These are phyloP conservation scores for Trididemnum clinides DNA, from an alignment of 23 tunicate species.

Conservation along the genomic window DNA sequence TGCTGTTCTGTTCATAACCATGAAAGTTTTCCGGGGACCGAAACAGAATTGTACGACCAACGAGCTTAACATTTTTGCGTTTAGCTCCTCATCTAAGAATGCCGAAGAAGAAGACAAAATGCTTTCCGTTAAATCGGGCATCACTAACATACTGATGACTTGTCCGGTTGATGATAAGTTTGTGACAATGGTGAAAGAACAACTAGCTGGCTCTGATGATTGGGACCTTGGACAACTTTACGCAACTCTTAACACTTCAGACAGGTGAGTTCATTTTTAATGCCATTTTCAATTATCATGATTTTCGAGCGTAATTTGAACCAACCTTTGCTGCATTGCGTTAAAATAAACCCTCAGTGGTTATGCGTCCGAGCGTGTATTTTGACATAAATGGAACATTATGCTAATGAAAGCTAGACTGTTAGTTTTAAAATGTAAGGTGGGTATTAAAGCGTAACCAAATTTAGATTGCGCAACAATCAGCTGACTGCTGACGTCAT, in stretches of 20 bases:
- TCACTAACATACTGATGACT: background rate
- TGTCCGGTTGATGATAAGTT: slow-evolving; percentile 36
- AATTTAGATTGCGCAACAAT: slow-evolving; percentile 48
- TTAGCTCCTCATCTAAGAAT: background rate
- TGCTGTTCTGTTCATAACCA: no score
- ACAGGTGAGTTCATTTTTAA: slow-evolving; percentile 34
- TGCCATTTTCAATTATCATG: no score
- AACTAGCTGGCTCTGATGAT: slow-evolving; percentile 29
- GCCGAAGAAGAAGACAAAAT: background rate
- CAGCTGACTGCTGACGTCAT: slow-evolving; percentile 55
- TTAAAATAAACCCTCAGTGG: no score
- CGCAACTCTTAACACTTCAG: slow-evolving; percentile 3
- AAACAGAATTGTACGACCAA: no score
- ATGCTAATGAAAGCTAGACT: no score
- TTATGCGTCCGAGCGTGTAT: no score
- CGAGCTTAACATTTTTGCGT: no score
- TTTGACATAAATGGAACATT: no score
- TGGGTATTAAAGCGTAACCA: background rate
- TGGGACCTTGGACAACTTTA: slow-evolving; percentile 8
- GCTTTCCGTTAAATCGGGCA: background rate
- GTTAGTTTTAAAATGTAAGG: background rate
- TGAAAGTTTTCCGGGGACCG: no score
- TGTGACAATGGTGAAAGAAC: slow-evolving; percentile 30
- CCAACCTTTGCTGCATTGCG: no score
- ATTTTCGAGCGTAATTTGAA: no score